A percentile compares a stretch with the other conserved stretches of the same genome.
phyloP scores from a whole-genome alignment of 1,140 invertebrate species.

The Macrocentrus cingulum region DNA sequence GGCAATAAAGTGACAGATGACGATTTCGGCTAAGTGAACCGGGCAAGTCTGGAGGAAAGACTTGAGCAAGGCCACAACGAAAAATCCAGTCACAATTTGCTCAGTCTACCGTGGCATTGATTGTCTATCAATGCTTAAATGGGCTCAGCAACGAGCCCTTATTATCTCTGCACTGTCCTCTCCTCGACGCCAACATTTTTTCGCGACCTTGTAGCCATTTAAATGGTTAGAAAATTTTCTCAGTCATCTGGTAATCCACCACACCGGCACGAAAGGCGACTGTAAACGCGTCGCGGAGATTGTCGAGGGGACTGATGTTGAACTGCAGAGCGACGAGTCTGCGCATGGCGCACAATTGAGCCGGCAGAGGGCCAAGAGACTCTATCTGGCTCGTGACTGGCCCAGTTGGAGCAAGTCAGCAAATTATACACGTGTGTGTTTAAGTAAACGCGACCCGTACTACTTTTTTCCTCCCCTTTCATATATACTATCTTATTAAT shows the following conservation, averaged over 20 bases:
- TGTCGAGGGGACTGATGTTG: slow-evolving; percentile 24
- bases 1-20: neutral
- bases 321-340: neutral
- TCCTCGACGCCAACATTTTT: neutral
- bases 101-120: slow-evolving; percentile 9
- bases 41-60: slow-evolving; percentile 10
- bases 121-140: no score
- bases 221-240: no score
- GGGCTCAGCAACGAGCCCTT: no score
- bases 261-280: neutral
- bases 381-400: no score
- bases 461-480: neutral
- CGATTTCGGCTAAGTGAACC: no score
- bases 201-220: neutral
- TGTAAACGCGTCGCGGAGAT: slow-evolving; percentile 15
- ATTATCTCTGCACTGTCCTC: neutral
- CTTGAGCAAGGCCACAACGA: slow-evolving; percentile 3
- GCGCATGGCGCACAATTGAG: neutral
- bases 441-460: neutral
- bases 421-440: neutral
- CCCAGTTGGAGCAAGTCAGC: slow-evolving; percentile 8
- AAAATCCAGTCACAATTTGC: no score
- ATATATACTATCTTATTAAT: neutral
- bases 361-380: slow-evolving; percentile 14
- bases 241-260: neutral